Conservation (phyloP, 2,888 invertebrate species). For the Drosophila prostipennis region DNA sequence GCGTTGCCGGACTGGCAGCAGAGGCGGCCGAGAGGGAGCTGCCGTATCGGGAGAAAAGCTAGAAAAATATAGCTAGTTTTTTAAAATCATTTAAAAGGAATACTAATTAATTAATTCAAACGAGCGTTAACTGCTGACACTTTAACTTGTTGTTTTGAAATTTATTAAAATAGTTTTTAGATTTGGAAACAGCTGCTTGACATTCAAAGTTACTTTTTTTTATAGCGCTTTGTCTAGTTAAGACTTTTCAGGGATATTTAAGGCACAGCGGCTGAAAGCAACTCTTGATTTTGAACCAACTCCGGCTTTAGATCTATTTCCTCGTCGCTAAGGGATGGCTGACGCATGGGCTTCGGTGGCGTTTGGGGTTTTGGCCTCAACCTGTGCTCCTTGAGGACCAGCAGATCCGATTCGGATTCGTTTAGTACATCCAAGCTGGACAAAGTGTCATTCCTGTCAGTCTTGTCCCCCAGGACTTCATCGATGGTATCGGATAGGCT, state of each 20-base stretch:
- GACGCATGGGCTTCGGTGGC: constrained; percentile 23
- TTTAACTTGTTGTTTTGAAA: background rate
- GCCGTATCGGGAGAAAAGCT: background rate
- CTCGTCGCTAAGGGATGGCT: no score
- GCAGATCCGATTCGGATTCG: background rate
- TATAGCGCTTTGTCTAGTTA: no score
- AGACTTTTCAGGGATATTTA: background rate
- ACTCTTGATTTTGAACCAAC: background rate
- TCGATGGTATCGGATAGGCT: background rate
- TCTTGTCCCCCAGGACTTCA: background rate
- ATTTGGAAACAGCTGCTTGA: background rate
- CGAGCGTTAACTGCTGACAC: no score
- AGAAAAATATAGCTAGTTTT: background rate
- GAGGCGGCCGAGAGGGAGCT: no score
- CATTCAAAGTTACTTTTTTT: no score
- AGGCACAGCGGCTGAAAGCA: no score
- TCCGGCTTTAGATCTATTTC: background rate
- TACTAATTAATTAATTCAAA: no score
- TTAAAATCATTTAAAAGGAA: background rate
- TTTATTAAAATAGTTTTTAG: background rate
- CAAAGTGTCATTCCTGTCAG: background rate
- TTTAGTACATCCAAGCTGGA: background rate
- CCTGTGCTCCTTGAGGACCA: background rate
- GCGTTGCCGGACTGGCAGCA: constrained; percentile 16
- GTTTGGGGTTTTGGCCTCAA: background rate